Evolutionary conservation across 2,888 invertebrate genomes (phyloP), one percentile per base, ranked within the genome.

Genomic region (Rhingia campestris): DNA sequence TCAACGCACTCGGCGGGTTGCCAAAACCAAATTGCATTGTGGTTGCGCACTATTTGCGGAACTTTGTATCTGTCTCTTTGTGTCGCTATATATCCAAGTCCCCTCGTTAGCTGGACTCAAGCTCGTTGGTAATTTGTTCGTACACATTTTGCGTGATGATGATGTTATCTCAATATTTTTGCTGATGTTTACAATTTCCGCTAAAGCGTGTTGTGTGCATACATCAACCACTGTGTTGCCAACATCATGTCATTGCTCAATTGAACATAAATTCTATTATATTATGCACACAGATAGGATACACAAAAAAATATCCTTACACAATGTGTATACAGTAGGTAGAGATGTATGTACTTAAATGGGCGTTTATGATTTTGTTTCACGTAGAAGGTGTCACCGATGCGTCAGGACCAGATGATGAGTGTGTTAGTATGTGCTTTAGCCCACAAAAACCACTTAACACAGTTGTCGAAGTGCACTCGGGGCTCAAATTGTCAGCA

Each of bases 391-490:
- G 49, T 49, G 49, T 49, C 49, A 49, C 49, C 7, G 30, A 49
- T 32, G 49, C 32, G 49, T 49, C 49, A 49, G 30, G 49, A 49
- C 49, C 49, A 49, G 49, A 32, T 49, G 49, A 49, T 49, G 49
- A 49, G 49, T 10, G 9, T 49, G 49, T 49, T 49, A 30, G 49
- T 22, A 22, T 22, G 22, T 14, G 33, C 33, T 35, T 54, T 35
- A 54, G 22, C 56, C 56, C 56, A 37, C 56, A 56, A 39, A 35
- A 56, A 56, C 56, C 56, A 56, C 56, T 56, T 56, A 56, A 37
- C 37, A 56, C 39, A 56, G 56, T 56, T 56, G 56, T 56, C 56
- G 56, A 56, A 56, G 56, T 56, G 56, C 56, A 56, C 56, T 56
- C 37, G 39, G 7, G 37, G 56, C 37, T 56, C 39, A 56, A 56